phyloP scores from a whole-genome alignment of 2,113 vertebrate genomes.

The Callithrix jacchus region DNA sequence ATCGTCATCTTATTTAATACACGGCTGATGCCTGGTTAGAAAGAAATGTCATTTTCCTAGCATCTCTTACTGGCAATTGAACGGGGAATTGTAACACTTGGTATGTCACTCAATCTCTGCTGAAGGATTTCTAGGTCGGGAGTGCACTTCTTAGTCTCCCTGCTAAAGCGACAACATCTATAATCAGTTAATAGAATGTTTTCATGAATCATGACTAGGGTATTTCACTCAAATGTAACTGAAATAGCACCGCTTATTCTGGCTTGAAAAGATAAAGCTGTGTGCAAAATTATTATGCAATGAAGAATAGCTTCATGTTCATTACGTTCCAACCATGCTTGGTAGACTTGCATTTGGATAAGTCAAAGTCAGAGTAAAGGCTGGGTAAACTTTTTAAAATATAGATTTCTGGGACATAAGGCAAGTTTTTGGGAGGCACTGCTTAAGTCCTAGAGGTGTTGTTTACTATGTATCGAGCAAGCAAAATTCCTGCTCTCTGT shows the following conservation, averaged over 20 bases:
- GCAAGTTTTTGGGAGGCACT: background rate
- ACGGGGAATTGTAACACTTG: background rate
- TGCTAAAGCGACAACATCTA: constrained; percentile 43
- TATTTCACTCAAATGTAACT: constrained; percentile 69
- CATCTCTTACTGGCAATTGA: background rate
- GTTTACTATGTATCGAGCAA: background rate
- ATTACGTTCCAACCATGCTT: constrained; percentile 51
- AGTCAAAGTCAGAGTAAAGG: constrained; percentile 31
- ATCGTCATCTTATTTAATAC: constrained; percentile 32
- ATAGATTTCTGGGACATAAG: constrained; percentile 27
- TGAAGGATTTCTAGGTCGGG: constrained; percentile 44
- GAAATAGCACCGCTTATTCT: constrained; percentile 51
- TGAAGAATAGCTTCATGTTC: constrained; percentile 41
- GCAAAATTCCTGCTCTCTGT: background rate
- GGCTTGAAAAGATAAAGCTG: constrained; percentile 69
- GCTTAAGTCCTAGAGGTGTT: background rate
- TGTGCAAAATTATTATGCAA: constrained; percentile 51
- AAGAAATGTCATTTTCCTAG: constrained; percentile 48
- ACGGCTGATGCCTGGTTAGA: background rate
- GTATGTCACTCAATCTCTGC: background rate
- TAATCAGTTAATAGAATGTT: constrained; percentile 76
- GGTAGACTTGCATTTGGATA: constrained; percentile 46
- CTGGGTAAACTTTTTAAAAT: constrained; percentile 49
- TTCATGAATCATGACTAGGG: constrained; percentile 64
- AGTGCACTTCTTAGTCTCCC: constrained; percentile 28